Percentiles rank a stretch among this genome's conserved stretches.
Evolutionary conservation across 2,888 invertebrate genomes (phyloP).

Genomic region (Parnassius mnemosyne): DNA sequence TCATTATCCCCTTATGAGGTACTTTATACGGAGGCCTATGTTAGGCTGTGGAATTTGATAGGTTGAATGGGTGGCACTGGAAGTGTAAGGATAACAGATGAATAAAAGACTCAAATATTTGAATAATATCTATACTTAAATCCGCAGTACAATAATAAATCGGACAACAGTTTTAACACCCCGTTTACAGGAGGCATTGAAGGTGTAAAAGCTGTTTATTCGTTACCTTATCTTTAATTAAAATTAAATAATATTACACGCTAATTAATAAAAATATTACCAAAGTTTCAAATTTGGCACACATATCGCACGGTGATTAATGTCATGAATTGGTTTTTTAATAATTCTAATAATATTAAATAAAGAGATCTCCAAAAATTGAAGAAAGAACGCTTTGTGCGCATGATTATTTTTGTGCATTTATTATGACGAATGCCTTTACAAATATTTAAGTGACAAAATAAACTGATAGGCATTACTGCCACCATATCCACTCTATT

Average conservation of each 20-base stretch:
- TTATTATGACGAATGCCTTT: constrained; percentile 14
- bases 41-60: too few species aligned
- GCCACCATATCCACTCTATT: constrained; percentile 44
- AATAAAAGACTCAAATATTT: constrained; percentile 34
- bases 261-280: constrained; percentile 33
- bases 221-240: constrained; percentile 46
- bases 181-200: constrained; percentile 55
- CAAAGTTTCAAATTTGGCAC: constrained; percentile 48
- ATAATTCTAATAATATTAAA: constrained; percentile 20
- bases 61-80: too few species aligned
- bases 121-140: constrained; percentile 73
- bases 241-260: constrained; percentile 37
- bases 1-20: too few species aligned
- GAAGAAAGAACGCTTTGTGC: constrained; percentile 24
- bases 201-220: constrained; percentile 72
- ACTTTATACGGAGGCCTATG: too few species aligned
- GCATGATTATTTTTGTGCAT: constrained; percentile 25
- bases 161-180: constrained; percentile 73
- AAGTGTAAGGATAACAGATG: too few species aligned
- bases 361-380: constrained; percentile 17
- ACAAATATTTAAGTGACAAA: constrained; percentile 21
- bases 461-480: constrained; percentile 27
- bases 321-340: constrained; percentile 16
- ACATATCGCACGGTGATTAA: constrained; percentile 34
- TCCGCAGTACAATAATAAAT: constrained; percentile 72